Evolutionary conservation across 1,140 invertebrate genomes (phyloP).

Genomic region (Potamilus streckersoni): DNA sequence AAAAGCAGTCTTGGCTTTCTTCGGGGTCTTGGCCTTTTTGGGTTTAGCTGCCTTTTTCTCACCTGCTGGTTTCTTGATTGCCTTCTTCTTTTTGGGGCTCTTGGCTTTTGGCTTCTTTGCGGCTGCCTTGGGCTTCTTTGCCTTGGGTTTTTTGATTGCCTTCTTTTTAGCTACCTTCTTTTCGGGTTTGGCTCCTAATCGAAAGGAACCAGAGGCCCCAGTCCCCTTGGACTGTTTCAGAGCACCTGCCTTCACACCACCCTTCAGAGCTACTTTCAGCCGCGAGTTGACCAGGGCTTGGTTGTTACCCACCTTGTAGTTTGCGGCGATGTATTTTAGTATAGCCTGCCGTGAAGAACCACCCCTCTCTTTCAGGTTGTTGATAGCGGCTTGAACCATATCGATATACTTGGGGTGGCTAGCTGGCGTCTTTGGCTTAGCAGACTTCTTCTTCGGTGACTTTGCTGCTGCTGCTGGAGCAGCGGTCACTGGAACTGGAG

Average conservation of each 20-base stretch:
- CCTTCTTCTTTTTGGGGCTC: no score
- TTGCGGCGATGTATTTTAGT: background rate
- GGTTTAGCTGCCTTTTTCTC: conserved; percentile 8
- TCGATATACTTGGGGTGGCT: no score
- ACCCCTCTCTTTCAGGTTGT: background rate
- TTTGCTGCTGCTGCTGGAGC: no score
- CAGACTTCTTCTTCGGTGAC: no score
- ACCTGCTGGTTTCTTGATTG: background rate
- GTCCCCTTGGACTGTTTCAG: conserved; percentile 10
- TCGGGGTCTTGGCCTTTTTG: conserved; percentile 11
- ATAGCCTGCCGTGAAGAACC: background rate
- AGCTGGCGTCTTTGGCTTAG: no score
- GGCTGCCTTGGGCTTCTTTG: no score
- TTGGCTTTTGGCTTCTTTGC: no score
- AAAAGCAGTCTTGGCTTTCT: conserved; percentile 3
- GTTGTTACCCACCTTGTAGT: conserved; percentile 7
- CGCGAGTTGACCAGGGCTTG: background rate
- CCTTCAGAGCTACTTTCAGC: background rate
- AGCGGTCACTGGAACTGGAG: no score
- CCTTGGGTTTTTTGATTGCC: no score
- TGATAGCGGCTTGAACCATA: no score
- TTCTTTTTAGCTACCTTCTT: background rate
- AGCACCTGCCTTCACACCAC: conserved; percentile 74
- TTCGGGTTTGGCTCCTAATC: background rate
- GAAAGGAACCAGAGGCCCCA: conserved; percentile 4